Base-by-base conservation (phyloP, 2,797 vertebrate species). In the Protonibea diacanthus region DNA sequence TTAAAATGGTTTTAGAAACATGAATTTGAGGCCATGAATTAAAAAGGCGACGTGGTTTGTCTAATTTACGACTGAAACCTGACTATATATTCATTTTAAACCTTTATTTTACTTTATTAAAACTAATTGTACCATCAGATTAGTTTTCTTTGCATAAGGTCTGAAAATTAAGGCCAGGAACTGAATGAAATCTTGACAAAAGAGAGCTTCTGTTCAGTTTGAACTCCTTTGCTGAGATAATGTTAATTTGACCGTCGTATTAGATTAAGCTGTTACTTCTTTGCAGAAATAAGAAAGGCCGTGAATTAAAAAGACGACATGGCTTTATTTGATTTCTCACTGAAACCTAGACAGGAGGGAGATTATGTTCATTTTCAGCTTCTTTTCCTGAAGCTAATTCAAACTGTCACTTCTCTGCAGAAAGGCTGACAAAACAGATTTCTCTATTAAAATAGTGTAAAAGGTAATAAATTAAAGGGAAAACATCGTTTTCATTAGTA, bases 131-230 rank as follows among this genome's bases (percentile, higher is more conserved):
- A 13, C 11, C 11, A 21, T 38, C 49, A 47, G 15, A 57, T 47
- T 3, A 57, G 21, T 2, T 6, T 51, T 29, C 20, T 69, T 29
- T 57, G 25, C 23, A 29, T 15, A 12, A 67, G 5, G 5, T 66
- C 42, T 17, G 40, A 33, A 53, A 20, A 61, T 40, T 10, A 15
- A 17, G 21, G 15, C 33, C 17, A 20, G 40, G 7, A 61, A 57
- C 57, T 14, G 29, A 63, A 29, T 45, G 38, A 76, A 68, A 20
- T 42, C 33, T 60, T 38, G 20, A 61, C 48, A 68, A 40, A 55
- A 55, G 4, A 29, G 25, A 53, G 48, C 15, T 20, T 1, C 11
- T 57, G 20, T 59, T 15, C 14, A 33, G 20, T 51, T 17, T 78
- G 33, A 64, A 58, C 45, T 44, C 45, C 45, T 29, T n/a, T 0